Conservation (phyloP, 2,113 vertebrate genomes). For the Solea senegalensis region DNA sequence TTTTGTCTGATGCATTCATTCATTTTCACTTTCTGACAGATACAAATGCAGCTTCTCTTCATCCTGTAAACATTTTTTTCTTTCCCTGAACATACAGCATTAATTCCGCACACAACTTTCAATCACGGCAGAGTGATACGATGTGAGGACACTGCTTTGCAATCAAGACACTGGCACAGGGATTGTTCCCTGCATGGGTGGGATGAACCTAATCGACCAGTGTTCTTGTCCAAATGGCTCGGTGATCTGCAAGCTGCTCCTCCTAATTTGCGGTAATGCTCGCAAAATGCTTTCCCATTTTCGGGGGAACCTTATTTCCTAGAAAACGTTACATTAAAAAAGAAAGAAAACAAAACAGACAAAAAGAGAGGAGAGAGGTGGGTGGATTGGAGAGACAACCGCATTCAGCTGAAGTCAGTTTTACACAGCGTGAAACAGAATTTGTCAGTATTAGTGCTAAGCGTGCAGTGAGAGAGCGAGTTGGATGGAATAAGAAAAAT, state of each 20-base stretch:
- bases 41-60: conserved; percentile 3
- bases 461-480: no score
- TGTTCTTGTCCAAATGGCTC: conserved; percentile 57
- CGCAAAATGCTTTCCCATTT: conserved; percentile 23
- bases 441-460: no score
- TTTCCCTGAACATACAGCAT: conserved; percentile 8
- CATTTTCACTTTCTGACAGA: conserved; percentile 40
- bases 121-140: conserved; percentile 30
- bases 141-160: conserved; percentile 44
- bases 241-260: conserved; percentile 57
- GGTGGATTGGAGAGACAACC: no score
- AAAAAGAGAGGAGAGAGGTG: no score
- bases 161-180: conserved; percentile 52
- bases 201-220: conserved; percentile 58
- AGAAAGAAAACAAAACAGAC: neutral
- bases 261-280: conserved; percentile 40
- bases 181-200: conserved; percentile 49
- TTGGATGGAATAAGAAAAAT: no score
- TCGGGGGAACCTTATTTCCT: neutral
- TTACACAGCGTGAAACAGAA: no score
- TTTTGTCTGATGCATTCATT: conserved; percentile 30
- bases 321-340: neutral
- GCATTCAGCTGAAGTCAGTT: no score
- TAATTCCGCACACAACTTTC: conserved; percentile 37
- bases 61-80: conserved; percentile 1